Base-by-base conservation (phyloP, 64 coral and sea anemone genomes). In the Pachyseris speciosa region DNA sequence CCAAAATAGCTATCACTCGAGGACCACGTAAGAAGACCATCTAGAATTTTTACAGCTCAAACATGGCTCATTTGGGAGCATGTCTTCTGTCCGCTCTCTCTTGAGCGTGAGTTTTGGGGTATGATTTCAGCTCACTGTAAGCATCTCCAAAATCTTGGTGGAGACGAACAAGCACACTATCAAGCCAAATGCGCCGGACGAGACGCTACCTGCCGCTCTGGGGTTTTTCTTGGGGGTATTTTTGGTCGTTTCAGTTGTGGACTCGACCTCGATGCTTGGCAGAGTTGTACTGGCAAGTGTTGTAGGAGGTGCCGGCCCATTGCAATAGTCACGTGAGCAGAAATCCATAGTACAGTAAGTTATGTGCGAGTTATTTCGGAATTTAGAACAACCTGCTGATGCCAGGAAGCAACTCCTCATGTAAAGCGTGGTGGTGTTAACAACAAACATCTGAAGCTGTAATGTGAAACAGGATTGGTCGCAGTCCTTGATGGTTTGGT, bases 281-380 rank as follows among this genome's bases (percentile, higher is more conserved):
- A 3, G 13, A 7, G 29, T 34, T 13, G 51, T 32, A 9, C 13
- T 50, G 1, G 25, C 10, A 50, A 33, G 0, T 25, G 52, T 17
- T 61, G 77, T 80, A 15, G 53, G n/a, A 1, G 77, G 77, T 11
- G 53, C 4, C 1, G 77, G 77, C 4, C 77, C 77, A 61, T 80
- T 80, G 52, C 77, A 80, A 19, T 80, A 80, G 32, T 80, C 77
- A 5, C 34, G 0, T 11, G 19, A 20, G 30, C 77, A 80, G 20
- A n/a, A 38, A 4, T 47, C 33, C 15, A 24, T 15, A 29, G 43
- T 28, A 78, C 74, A 78, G 16, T n/a, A 33, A 36, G 11, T 7
- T 7, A 37, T 8, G 15, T 2, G n/a, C 29, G 26, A 34, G 0
- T 17, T 1, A 16, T 16, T 34, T n/a, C n/a, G n/a, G 64, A 10